Evolutionary conservation across 2,888 invertebrate genomes (phyloP), one percentile per base, ranked within the genome.

Genomic region (Calameuta filiformis): DNA sequence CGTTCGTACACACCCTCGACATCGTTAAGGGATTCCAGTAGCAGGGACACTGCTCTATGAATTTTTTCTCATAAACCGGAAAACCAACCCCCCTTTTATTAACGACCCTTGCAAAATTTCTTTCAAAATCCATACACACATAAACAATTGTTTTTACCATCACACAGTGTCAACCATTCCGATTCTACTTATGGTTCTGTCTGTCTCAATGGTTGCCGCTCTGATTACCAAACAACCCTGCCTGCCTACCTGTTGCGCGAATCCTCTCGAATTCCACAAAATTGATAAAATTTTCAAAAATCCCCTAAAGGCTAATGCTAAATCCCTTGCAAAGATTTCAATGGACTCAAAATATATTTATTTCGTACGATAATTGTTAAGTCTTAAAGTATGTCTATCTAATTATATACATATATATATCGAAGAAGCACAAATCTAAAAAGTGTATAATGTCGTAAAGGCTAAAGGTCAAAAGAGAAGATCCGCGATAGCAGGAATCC

Each of bases 1-100:
- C 83, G 76, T 75, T 78, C 79, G 74, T 69, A 68, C 74, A 69
- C 35, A 31, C 73, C 30, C 75, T 56, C 56, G 56, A 23, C 56
- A 56, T 56, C 56, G 56, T 56, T 15, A 23, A 56, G 56, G 56
- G 56, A 23, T 56, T 56, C 56, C 56, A 23, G 56, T 15, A 56
- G 2, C 23, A 56, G 23, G 56, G 23, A 56, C 56, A 56, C 23
- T 56, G 56, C 56, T 56, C 56, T 56, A 56, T 56, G 56, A 2
- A 1, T 37, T 56, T 56, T 56, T 56, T 23, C 23, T 56, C 56
- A 56, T 56, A 56, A 56, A 56, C 56, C 56, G 56, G 35, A 35
- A 15, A 23, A 56, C 56, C 56, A 56, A 23, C 56, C 56, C 23
- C 9, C 23, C 9, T 9, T 56, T 56, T 23, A 56, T 56, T 56